These are phyloP conservation scores for Sphaerodactylus townsendi DNA, from an alignment of 2,113 vertebrate species.

Conservation along the genomic window DNA sequence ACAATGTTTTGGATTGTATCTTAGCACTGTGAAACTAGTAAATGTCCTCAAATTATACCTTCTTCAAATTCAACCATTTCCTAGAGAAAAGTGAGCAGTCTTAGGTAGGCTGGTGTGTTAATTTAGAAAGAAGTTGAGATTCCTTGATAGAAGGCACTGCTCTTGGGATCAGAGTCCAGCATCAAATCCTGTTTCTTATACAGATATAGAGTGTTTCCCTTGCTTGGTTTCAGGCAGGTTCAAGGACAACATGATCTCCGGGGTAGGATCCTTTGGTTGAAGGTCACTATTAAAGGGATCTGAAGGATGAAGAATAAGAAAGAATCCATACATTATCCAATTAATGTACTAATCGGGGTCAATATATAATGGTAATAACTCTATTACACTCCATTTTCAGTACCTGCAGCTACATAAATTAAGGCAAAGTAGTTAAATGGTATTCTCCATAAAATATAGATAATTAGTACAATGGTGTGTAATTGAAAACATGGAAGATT, in stretches of 20 bases:
- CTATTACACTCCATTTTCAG: too few species aligned
- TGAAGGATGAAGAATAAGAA: not conserved
- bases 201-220: not conserved
- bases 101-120: not conserved
- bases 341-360: not conserved
- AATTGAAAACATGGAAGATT: too few species aligned
- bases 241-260: not conserved
- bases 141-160: not conserved
- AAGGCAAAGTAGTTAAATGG: too few species aligned
- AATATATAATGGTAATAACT: not conserved
- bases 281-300: not conserved
- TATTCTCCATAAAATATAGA: too few species aligned
- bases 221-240: not conserved
- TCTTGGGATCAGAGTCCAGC: not conserved
- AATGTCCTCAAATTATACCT: not conserved
- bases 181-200: not conserved
- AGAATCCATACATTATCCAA: not conserved
- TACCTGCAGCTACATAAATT: too few species aligned
- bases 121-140: not conserved
- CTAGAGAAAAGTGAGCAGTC: not conserved
- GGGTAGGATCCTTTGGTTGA: not conserved
- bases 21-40: not conserved
- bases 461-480: too few species aligned
- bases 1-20: not conserved
- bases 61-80: not conserved